Evolutionary conservation across 1,140 invertebrate genomes (phyloP), one percentile per base, ranked within the genome.

Genomic region (Dinothrombium tinctorium): DNA sequence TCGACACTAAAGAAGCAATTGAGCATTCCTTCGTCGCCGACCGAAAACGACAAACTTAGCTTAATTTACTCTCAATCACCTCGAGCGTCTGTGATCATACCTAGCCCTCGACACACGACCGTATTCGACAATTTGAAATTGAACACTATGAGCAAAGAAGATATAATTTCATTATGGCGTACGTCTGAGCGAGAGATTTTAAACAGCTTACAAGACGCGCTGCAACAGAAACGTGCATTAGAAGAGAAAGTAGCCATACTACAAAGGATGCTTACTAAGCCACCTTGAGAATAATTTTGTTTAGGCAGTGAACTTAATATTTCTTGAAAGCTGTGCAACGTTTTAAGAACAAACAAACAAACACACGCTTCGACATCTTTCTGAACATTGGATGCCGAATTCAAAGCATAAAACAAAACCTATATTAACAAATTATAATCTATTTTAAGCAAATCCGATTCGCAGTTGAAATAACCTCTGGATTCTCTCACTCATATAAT

Each of bases 171-270:
- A 41, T 55, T 76, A 45, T 76, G 74, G 72, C 61, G 71, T 49
- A 69, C 69, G 48, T 72, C 72, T 8, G 73, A 78, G 55, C 61
- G 69, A 26, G 71, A 75, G 49, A 56, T 75, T 8, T 60, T 69
- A 42, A 66, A 67, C 47, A 64, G 69, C 41, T 55, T 76, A 15
- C 55, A 69, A 35, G 66, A 69, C 46, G 69, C 71, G 9, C 57
- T 74, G 44, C 63, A 67, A 51, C 70, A 73, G 45, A 70, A 70
- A 49, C 60, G 63, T 37, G 58, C 60, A 25, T 52, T 67, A 5
- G 55, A 61, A 43, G 48, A 53, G 36, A 54, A 53, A 29, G 37
- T 60, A n/a, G 50, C 51, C 2, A 36, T 49, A 24, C 31, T 50
- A 15, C 48, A 52, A 26, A 39, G 44, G 25, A 47, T 49, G 21